Evolutionary conservation across 2,797 vertebrate genomes (phyloP).

Genomic region (Florisuga fusca): DNA sequence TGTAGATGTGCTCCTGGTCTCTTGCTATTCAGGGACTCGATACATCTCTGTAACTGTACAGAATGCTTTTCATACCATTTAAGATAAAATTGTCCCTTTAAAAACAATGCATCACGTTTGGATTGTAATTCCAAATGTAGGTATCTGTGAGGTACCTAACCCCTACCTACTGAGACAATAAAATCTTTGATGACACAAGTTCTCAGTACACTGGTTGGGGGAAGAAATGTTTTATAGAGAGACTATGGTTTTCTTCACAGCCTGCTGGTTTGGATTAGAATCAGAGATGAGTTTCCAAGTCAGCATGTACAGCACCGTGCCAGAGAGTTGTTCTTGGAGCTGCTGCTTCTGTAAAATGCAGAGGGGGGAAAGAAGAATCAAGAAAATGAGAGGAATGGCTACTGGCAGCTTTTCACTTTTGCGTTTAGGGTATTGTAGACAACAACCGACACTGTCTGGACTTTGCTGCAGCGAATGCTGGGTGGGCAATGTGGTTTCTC

Average conservation of each 20-base stretch:
- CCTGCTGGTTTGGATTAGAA: constrained; percentile 68
- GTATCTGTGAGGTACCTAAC: not conserved
- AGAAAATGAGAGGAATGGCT: not conserved
- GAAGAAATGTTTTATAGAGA: constrained; percentile 10
- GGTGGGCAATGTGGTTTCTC: not conserved
- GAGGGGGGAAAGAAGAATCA: not conserved
- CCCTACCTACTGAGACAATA: constrained; percentile 14
- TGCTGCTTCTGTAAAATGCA: constrained; percentile 7
- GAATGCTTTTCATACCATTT: not conserved
- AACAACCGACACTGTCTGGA: not conserved
- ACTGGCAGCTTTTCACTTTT: constrained; percentile 15
- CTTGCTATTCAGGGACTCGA: not conserved
- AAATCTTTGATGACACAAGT: constrained; percentile 14
- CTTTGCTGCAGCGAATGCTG: not conserved
- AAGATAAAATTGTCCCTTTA: not conserved
- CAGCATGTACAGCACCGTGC: constrained; percentile 2
- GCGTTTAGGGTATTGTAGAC: not conserved
- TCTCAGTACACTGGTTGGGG: not conserved
- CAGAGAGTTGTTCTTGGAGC: constrained; percentile 32
- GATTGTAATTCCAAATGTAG: not conserved
- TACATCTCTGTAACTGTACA: not conserved
- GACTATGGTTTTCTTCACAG: constrained; percentile 36
- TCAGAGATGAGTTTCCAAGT: constrained; percentile 51
- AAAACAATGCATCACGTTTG: not conserved
- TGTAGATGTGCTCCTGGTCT: not conserved